phyloP scores from a whole-genome alignment of 92 coral and sea anemone species.

The Hydrozoanthus gracilis region DNA sequence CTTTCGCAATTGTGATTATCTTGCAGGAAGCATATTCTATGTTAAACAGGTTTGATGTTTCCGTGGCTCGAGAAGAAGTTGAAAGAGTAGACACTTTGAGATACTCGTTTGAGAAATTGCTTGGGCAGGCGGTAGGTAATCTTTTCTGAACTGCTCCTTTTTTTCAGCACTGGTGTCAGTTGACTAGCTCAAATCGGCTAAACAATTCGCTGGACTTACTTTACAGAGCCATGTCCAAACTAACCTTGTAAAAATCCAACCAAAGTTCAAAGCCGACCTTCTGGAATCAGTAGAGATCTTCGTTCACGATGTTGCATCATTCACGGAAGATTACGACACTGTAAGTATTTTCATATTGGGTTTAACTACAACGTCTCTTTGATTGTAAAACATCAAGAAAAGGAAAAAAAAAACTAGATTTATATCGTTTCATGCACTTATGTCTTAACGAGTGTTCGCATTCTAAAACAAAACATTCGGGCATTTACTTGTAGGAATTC shows the following conservation, averaged over 20 bases:
- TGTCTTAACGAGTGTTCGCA: too few species aligned
- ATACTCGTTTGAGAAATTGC: slow-evolving; percentile 86
- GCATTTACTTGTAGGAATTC: too few species aligned
- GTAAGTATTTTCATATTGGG: slow-evolving; percentile 45
- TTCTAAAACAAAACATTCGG: too few species aligned
- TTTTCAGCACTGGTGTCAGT: background rate
- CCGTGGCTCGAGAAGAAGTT: slow-evolving; percentile 89
- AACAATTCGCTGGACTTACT: too few species aligned
- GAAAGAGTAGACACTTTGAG: slow-evolving; percentile 90
- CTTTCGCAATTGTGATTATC: background rate
- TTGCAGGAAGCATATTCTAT: slow-evolving; percentile 85
- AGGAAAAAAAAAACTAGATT: too few species aligned
- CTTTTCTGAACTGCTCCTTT: background rate
- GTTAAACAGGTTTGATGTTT: slow-evolving; percentile 86
- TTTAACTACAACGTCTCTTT: too few species aligned
- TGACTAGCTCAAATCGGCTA: background rate
- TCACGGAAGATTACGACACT: slow-evolving; percentile 68
- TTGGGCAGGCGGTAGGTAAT: slow-evolving; percentile 86
- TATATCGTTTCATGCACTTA: too few species aligned
- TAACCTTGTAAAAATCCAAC: slow-evolving; percentile 86
- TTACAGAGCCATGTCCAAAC: slow-evolving; percentile 75
- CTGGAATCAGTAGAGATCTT: slow-evolving; percentile 79
- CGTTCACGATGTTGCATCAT: slow-evolving; percentile 63
- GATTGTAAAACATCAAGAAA: too few species aligned
- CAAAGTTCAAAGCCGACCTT: slow-evolving; percentile 86